Evolutionary conservation across 2,797 vertebrate species (phyloP).

Genomic region (Platalea minor): DNA sequence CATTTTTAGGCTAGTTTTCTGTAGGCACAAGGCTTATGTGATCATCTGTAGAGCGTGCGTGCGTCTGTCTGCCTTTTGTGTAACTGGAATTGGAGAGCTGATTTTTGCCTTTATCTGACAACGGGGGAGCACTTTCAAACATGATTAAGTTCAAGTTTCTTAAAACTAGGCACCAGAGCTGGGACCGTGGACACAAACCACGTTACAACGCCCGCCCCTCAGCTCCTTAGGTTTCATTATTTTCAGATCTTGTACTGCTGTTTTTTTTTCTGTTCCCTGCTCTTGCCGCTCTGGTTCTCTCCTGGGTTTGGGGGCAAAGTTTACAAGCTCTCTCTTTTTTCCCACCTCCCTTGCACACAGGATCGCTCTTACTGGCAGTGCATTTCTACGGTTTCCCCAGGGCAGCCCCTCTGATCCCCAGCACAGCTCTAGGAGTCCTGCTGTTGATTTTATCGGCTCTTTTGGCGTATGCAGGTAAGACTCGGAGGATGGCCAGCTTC

Average conservation of each 20-base stretch:
- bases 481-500: neutral
- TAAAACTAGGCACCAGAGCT: neutral
- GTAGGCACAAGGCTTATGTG: too few species aligned
- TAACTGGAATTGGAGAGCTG: rapidly evolving
- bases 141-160: neutral
- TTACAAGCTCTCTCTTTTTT: neutral
- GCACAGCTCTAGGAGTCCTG: conserved; percentile 79
- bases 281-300: neutral
- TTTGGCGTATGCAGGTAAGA: conserved; percentile 82
- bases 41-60: neutral
- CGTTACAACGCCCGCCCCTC: neutral
- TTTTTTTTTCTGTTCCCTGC: neutral
- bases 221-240: neutral
- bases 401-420: conserved; percentile 71
- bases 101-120: neutral
- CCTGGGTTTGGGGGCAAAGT: neutral
- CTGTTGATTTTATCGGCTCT: conserved; percentile 78
- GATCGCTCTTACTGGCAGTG: conserved; percentile 82
- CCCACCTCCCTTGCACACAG: conserved; percentile 47
- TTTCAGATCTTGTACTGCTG: neutral
- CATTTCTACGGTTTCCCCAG: conserved; percentile 75
- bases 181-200: neutral
- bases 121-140: neutral
- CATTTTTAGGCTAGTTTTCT: neutral
- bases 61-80: neutral